Evolutionary conservation across 2,797 vertebrate species (phyloP), one percentile per base, ranked within the genome.

Genomic region (Smutsia temminckii): DNA sequence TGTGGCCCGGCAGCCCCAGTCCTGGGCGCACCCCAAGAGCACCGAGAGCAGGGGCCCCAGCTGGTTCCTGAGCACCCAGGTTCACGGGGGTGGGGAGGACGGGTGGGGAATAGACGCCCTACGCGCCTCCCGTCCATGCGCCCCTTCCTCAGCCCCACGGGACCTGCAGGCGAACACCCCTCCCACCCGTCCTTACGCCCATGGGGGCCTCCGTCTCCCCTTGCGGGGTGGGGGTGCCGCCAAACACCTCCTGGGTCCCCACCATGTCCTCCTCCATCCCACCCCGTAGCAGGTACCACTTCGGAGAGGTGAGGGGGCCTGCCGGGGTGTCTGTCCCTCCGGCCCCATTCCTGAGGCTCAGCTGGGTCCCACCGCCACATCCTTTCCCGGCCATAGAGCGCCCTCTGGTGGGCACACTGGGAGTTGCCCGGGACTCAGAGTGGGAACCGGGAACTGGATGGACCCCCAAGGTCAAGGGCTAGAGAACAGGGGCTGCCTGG

Each of bases 301-400:
- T 4, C 20, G 7, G 25, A 40, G 25, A 55, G n/a, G 18, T 4
- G 3, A 23, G n/a, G n/a, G 29, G 49, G 37, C 40, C 53, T 6
- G 18, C 32, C 25, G 0, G 49, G 27, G 18, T 11, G 27, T n/a
- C 25, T 12, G 21, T 66, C 29, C 37, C 8, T 53, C 8, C 34
- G 1, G 23, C 0, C 0, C 14, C 1, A 18, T 2, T 4, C 18
- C 14, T 1, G 32, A 11, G 11, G 7, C 32, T 0, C 21, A 0
- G 1, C 2, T 3, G 0, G 0, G 29, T 0, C 29, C 20, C 4
- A 0, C 0, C 0, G 12, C 21, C 74, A 3, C 57, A 1, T 8
- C 69, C 9, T 10, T 95, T 88, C 83, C 34, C 12, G 75, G 95
- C 66, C 0, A 1, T 64, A 9, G 25, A 6, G 93, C 23, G 86